Percentiles rank a stretch among this genome's conserved stretches.
These are phyloP conservation scores for Corvus moneduloides DNA, from an alignment of 2,113 vertebrate genomes.

Conservation along the genomic window DNA sequence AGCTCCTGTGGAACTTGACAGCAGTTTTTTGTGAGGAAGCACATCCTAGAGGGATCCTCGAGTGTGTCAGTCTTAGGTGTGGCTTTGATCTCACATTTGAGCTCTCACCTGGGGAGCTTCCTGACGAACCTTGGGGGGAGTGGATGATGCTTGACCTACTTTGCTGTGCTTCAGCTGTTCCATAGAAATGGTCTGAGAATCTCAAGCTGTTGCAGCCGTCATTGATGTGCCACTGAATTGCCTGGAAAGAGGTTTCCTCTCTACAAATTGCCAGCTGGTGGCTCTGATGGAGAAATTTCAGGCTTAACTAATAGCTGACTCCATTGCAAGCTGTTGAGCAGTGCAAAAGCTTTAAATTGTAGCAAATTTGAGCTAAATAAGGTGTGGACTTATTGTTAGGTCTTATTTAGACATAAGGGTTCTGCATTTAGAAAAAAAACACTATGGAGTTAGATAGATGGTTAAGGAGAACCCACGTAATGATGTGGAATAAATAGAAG, in stretches of 20 bases:
- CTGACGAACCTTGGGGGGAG: neutral
- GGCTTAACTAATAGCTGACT: neutral
- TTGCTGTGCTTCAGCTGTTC: neutral
- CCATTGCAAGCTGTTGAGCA: neutral
- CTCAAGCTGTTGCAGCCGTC: neutral
- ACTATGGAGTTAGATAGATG: neutral
- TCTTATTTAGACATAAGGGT: neutral
- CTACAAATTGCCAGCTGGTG: neutral
- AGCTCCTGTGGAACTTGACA: slow-evolving; percentile 5
- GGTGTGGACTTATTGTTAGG: neutral
- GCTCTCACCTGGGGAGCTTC: neutral
- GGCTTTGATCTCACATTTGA: slow-evolving; percentile 1
- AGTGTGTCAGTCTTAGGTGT: neutral
- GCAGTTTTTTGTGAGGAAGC: neutral
- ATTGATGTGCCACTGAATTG: neutral
- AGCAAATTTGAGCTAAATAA: neutral
- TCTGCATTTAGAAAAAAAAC: neutral
- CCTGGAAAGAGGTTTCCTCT: neutral
- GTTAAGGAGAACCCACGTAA: neutral
- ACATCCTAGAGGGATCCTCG: neutral
- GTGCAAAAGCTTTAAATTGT: neutral
- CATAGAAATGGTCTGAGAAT: neutral
- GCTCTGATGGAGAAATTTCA: neutral
- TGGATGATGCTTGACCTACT: slow-evolving; percentile 7
- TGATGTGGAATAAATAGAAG: neutral